A percentile compares a stretch with the other conserved stretches of the same genome.
These are phyloP conservation scores for Biston betularia DNA, from an alignment of 2,888 invertebrate species.

Conservation along the genomic window DNA sequence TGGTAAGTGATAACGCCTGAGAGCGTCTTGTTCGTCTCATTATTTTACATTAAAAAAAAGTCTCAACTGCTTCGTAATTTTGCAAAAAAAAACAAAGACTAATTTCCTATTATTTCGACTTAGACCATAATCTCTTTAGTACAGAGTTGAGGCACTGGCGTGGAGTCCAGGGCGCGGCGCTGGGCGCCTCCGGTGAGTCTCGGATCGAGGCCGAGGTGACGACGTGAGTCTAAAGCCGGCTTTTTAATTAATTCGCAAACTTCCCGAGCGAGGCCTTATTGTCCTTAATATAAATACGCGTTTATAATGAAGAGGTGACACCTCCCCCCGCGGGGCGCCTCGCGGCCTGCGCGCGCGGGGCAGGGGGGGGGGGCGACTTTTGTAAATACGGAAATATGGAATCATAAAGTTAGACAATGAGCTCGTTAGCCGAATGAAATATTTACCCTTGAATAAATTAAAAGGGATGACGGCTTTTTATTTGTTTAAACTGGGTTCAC, in stretches of 20 bases:
- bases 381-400: slow-evolving; percentile 73
- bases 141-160: no score
- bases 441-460: slow-evolving; percentile 66
- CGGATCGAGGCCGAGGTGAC: slow-evolving; percentile 43
- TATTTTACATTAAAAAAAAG: no score
- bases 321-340: slow-evolving; percentile 48
- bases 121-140: no score
- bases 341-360: slow-evolving; percentile 3
- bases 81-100: no score
- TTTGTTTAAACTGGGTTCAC: slow-evolving; percentile 46
- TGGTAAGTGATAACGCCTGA: no score
- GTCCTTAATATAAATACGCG: slow-evolving; percentile 63
- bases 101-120: no score
- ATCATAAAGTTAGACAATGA: slow-evolving; percentile 70
- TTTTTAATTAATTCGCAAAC: slow-evolving; percentile 77
- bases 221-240: slow-evolving; percentile 57
- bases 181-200: not conserved
- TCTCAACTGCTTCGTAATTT: no score
- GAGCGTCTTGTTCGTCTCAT: no score
- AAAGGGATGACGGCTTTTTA: slow-evolving; percentile 53
- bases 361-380: slow-evolving; percentile 52
- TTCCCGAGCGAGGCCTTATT: slow-evolving; percentile 52
- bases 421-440: slow-evolving; percentile 66
- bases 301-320: slow-evolving; percentile 66
- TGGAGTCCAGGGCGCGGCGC: not conserved